A percentile compares a stretch with the other conserved stretches of the same genome.
phyloP scores from a whole-genome alignment of 2,113 vertebrate species.

The Gavialis gangeticus region DNA sequence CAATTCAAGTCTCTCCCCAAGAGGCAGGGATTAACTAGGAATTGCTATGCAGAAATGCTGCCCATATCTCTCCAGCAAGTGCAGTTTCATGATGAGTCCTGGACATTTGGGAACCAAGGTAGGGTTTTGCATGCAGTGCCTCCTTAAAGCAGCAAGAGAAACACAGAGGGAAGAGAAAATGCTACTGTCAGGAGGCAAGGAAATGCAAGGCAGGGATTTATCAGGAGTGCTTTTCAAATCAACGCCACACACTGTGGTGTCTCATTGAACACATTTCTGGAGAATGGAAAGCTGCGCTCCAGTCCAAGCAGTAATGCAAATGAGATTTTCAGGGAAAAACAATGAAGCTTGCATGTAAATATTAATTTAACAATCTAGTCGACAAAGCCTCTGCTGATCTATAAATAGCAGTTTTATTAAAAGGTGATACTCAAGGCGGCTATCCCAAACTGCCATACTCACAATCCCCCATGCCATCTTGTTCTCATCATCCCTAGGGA shows the following conservation, averaged over 20 bases:
- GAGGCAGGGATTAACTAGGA: slow-evolving; percentile 72
- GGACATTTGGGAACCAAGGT: slow-evolving; percentile 63
- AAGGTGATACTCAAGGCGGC: slow-evolving; percentile 62
- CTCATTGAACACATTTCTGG: not conserved
- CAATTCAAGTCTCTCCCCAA: slow-evolving; percentile 56
- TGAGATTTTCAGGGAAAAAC: slow-evolving; percentile 54
- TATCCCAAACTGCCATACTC: slow-evolving; percentile 42
- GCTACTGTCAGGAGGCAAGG: not conserved
- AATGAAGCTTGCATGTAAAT: slow-evolving; percentile 59
- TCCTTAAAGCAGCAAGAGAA: slow-evolving; percentile 40
- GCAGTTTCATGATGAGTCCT: slow-evolving; percentile 45
- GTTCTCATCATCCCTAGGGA: slow-evolving; percentile 43
- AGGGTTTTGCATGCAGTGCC: slow-evolving; percentile 10
- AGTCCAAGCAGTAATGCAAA: slow-evolving; percentile 49
- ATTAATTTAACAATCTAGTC: slow-evolving; percentile 64
- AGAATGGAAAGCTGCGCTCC: not conserved
- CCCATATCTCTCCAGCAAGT: slow-evolving; percentile 26
- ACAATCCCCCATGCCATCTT: slow-evolving; percentile 37
- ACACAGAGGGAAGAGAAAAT: slow-evolving; percentile 6
- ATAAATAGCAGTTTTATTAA: slow-evolving; percentile 65
- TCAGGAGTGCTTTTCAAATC: slow-evolving; percentile 30
- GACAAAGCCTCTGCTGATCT: slow-evolving; percentile 61
- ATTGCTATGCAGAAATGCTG: slow-evolving; percentile 63
- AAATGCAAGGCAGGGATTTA: slow-evolving; percentile 33
- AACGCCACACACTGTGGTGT: rapidly evolving